Evolutionary conservation across 1,140 invertebrate genomes (phyloP), one percentile per base, ranked within the genome.

Genomic region (Rhyacophila brunnea): DNA sequence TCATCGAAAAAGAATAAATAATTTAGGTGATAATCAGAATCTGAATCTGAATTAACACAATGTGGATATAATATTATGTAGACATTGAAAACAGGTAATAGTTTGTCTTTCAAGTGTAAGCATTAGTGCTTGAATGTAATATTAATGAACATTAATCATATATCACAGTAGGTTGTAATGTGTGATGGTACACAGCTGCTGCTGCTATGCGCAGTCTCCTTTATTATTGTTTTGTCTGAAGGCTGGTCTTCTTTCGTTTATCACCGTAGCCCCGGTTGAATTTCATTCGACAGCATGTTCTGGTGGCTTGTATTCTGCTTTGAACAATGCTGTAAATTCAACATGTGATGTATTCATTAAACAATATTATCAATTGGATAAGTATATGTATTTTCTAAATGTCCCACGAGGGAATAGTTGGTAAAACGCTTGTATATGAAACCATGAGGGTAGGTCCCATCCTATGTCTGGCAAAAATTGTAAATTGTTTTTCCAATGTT

Each of bases 281-380:
- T 74, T 69, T 79, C 77, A 68, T 79, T 79, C 51, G 71, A 72
- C 69, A 79, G 66, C 64, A 68, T 74, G 69, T 79, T 79, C 66
- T 79, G 76, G 64, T 77, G 73, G 64, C 71, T 77, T 58, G 14
- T 35, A 14, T 54, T 60, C 14, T 54, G 52, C 73, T 77, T 78
- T 54, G 72, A 74, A 61, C 77, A 79, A 69, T 78, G 75, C 77
- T 79, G 72, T 56, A 77, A 77, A 68, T n/a, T n/a, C n/a, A n/a
- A n/a, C n/a, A n/a, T n/a, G n/a, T n/a, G n/a, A n/a, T n/a, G n/a
- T n/a, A n/a, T n/a, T n/a, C n/a, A n/a, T n/a, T n/a, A n/a, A n/a
- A n/a, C n/a, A n/a, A n/a, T n/a, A n/a, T n/a, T n/a, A n/a, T n/a
- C n/a, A n/a, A n/a, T n/a, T n/a, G n/a, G n/a, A n/a, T n/a, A n/a